These are phyloP conservation scores for Phortica magna DNA, from an alignment of 2,888 invertebrate genomes.

Conservation along the genomic window DNA sequence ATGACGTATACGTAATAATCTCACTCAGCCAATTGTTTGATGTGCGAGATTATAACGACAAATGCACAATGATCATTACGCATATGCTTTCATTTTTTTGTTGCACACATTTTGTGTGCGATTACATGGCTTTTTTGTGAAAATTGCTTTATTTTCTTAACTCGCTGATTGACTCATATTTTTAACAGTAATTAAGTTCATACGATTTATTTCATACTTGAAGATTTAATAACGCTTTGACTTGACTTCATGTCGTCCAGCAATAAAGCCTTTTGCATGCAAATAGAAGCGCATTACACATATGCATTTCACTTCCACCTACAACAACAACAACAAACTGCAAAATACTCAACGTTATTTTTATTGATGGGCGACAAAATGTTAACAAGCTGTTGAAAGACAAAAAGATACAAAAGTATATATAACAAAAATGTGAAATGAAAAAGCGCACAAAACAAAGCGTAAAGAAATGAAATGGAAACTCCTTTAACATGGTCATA, in stretches of 20 bases:
- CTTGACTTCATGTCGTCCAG: too few relatives aligned
- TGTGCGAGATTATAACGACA: not conserved
- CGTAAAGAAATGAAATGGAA: not conserved
- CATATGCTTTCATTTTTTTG: not conserved
- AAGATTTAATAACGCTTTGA: too few relatives aligned
- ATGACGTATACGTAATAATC: conserved; percentile 24
- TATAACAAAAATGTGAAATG: conserved; percentile 32
- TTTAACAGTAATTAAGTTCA: too few relatives aligned
- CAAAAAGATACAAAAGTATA: conserved; percentile 36
- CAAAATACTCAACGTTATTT: conserved; percentile 28
- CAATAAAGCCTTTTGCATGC: too few relatives aligned
- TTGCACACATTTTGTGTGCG: too few relatives aligned
- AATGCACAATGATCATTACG: not conserved
- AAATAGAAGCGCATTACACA: not conserved
- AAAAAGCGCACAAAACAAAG: conserved; percentile 37
- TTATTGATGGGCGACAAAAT: conserved; percentile 67
- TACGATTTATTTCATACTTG: too few relatives aligned
- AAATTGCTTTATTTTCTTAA: too few relatives aligned
- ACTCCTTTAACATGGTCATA: conserved; percentile 50
- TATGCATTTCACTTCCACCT: too few relatives aligned
- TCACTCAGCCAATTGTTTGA: not conserved
- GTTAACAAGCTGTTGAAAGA: conserved; percentile 71
- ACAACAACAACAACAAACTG: conserved; percentile 29
- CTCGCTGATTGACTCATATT: too few relatives aligned
- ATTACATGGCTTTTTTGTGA: too few relatives aligned